Evolutionary conservation across 1,140 invertebrate genomes (phyloP), one percentile per base, ranked within the genome.

Genomic region (Dinoponera quadriceps): DNA sequence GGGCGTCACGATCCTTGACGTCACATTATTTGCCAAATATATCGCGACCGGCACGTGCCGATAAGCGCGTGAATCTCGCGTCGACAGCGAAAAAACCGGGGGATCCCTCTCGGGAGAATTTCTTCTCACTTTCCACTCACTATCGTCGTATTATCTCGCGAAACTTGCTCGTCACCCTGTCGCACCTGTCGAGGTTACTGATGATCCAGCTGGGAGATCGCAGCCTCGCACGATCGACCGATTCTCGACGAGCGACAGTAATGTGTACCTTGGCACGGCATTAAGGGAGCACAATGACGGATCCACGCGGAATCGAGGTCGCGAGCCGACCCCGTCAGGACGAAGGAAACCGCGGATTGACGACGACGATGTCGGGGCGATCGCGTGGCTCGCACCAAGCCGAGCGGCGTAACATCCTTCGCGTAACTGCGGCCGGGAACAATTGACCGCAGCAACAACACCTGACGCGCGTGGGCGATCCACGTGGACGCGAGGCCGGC

Each of bases 381-480:
- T 48, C 14, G 65, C 22, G 33, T 3, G 55, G 54, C 22, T 49
- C 65, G 77, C 49, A 49, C 18, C 51, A 80, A 54, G 33, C 63
- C 68, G 85, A 74, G 65, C 82, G 49, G 2, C 20, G 71, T 51
- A 84, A 80, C 68, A 87, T 87, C 73, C 82, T 87, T 86, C 80
- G 85, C 73, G 60, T 57, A 87, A 44, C 82, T 78, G 82, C 44
- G 54, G 59, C 14, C 57, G 68, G 13, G 82, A 87, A 87, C 85
- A 87, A 84, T 87, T 87, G 85, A 86, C 86, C 48, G 54, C 49
- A 44, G 80, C 60, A 49, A 80, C 85, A 75, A 87, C 69, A 87
- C 86, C 85, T 87, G 85, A 80, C 69, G 73, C 73, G 55, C 65
- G 85, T 87, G 82, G 86, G 82, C 85, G 82, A 87, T 55, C 68